Conservation (phyloP, 2,113 vertebrate genomes). For the Perognathus longimembris region DNA sequence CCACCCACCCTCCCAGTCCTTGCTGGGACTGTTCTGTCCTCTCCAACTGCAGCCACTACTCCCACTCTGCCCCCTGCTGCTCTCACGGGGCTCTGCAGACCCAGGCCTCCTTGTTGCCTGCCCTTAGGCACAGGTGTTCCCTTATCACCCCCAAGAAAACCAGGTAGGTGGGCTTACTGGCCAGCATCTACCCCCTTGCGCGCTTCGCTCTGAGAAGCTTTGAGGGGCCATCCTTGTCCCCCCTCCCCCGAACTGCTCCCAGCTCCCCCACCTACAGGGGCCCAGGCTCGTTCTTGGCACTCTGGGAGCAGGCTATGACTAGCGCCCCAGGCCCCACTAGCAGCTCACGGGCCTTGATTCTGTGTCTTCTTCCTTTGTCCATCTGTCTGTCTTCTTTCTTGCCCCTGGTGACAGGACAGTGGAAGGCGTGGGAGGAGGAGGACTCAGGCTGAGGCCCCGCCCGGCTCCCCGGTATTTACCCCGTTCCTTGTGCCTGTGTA, state of each 20-base stretch:
- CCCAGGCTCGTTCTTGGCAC: accelerated
- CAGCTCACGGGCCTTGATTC: not conserved
- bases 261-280: not conserved
- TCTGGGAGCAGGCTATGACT: not conserved
- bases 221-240: not conserved
- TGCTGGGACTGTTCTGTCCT: not conserved
- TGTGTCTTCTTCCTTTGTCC: constrained; percentile 35
- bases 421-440: constrained; percentile 5
- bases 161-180: accelerated
- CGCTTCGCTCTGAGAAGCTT: not conserved
- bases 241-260: not conserved
- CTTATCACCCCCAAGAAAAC: not conserved
- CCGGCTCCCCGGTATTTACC: not conserved
- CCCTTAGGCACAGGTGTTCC: not conserved
- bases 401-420: constrained; percentile 48
- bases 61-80: not conserved
- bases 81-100: not conserved
- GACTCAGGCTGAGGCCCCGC: not conserved
- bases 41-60: too few species aligned
- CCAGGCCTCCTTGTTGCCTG: not conserved
- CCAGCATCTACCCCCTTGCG: not conserved
- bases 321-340: not conserved
- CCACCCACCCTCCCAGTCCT: accelerated
- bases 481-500: not conserved
- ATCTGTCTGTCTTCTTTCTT: constrained; percentile 6